Evolutionary conservation across 92 coral and sea anemone genomes (phyloP), one percentile per base, ranked within the genome.

Genomic region (Porites evermanni): DNA sequence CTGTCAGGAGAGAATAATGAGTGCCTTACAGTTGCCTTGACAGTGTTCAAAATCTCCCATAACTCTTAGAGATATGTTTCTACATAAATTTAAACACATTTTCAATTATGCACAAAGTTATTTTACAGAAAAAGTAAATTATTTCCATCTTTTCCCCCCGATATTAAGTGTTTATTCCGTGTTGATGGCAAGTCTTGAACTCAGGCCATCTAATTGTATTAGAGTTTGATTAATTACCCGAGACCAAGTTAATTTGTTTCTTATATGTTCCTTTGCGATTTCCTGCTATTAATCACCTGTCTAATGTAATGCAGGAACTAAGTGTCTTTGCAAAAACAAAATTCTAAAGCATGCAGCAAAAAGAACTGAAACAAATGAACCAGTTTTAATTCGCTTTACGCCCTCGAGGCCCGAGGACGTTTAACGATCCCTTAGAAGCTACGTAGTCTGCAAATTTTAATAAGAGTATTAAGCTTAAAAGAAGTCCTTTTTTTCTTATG

Each of bases 271-370:
- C 73, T 85, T 68, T 59, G 60, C 83, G 60, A 85, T 58, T 85
- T 85, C 88, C 88, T 85, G 88, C 77, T 69, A 85, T 85, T 85
- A 85, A 85, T 85, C 88, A 85, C 77, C 77, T 47, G 20, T 54
- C 60, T 68, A 59, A 83, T 72, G 87, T 68, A 44, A 83, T 72
- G 87, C 63, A 83, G 50, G 32, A 38, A 65, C 74, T 78, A 66
- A 77, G 70, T 56, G 88, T 60, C 58, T 4, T 63, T 12, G 77
- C 67, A 53, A 85, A 70, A 85, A 85, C 83, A 76, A 76, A 65
- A 53, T 44, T 14, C 47, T 38, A 38, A 38, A 67, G 24, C 21
- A 29, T 63, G 65, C 65, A 17, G 59, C 7, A 76, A 6, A 71
- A 56, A 3, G 1, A n/a, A 53, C 18, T 3, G 14, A 24, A 26